A percentile compares a stretch with the other conserved stretches of the same genome.
These are phyloP conservation scores for Pelusios castaneus DNA, from an alignment of 2,113 vertebrate genomes.

Conservation along the genomic window DNA sequence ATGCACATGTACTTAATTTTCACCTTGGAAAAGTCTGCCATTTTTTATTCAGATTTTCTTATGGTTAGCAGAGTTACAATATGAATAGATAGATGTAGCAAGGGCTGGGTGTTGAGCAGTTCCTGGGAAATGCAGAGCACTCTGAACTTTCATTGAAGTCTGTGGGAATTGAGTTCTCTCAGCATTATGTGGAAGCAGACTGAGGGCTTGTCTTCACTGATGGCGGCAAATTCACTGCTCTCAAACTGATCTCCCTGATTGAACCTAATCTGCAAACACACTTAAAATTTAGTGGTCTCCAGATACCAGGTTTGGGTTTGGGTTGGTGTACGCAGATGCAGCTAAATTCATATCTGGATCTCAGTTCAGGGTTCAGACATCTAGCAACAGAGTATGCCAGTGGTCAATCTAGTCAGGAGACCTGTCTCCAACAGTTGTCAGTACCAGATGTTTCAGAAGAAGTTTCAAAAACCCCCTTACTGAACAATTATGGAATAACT, in stretches of 20 bases:
- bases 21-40: neutral
- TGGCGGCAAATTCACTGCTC: no score
- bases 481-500: neutral
- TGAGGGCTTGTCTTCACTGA: no score
- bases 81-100: neutral
- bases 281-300: neutral
- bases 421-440: neutral
- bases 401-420: neutral
- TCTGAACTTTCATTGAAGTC: neutral
- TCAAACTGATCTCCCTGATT: no score
- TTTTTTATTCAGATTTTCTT: neutral
- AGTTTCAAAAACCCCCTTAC: neutral
- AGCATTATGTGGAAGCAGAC: rapidly evolving
- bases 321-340: no score
- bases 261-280: neutral
- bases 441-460: neutral
- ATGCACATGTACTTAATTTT: neutral
- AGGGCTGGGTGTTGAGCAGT: neutral
- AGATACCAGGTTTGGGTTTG: neutral
- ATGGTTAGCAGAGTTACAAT: neutral
- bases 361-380: neutral
- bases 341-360: neutral
- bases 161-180: neutral
- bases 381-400: neutral
- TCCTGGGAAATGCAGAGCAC: neutral